Conservation (phyloP, 2,888 invertebrate species). For the Eremobia ochroleuca region DNA sequence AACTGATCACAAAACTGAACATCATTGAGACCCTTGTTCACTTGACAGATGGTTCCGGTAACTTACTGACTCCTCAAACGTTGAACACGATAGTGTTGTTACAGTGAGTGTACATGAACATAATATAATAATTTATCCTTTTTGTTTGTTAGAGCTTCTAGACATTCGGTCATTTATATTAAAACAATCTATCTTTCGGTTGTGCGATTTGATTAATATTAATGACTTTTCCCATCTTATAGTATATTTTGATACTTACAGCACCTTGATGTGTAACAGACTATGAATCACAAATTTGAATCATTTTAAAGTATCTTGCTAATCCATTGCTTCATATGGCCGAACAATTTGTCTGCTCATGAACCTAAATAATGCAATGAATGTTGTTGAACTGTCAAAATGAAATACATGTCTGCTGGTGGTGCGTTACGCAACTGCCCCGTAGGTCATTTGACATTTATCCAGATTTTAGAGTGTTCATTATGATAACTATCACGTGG, state of each 20-base stretch:
- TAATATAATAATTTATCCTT: conserved; percentile 17
- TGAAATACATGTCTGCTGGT: no score
- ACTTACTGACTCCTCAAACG: conserved; percentile 4
- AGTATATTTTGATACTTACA: not conserved
- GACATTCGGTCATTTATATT: conserved; percentile 27
- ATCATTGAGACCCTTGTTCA: not conserved
- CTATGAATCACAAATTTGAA: no score
- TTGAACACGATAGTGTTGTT: conserved; percentile 17
- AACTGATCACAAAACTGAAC: conserved; percentile 21
- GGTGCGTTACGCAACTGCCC: no score
- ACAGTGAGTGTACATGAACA: conserved; percentile 15
- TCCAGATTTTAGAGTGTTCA: not conserved
- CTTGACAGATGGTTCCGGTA: not conserved
- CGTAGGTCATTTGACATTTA: conserved; percentile 1
- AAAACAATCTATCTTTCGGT: conserved; percentile 46
- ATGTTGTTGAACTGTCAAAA: no score
- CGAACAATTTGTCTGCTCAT: no score
- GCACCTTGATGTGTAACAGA: no score
- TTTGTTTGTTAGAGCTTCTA: conserved; percentile 7
- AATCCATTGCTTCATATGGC: no score
- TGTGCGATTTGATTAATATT: conserved; percentile 6
- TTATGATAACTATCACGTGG: not conserved
- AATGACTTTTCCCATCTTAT: conserved; percentile 1
- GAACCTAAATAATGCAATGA: no score
- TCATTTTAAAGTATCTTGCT: no score